Evolutionary conservation across 2,888 invertebrate species (phyloP).

Genomic region (Cerastis leucographa): DNA sequence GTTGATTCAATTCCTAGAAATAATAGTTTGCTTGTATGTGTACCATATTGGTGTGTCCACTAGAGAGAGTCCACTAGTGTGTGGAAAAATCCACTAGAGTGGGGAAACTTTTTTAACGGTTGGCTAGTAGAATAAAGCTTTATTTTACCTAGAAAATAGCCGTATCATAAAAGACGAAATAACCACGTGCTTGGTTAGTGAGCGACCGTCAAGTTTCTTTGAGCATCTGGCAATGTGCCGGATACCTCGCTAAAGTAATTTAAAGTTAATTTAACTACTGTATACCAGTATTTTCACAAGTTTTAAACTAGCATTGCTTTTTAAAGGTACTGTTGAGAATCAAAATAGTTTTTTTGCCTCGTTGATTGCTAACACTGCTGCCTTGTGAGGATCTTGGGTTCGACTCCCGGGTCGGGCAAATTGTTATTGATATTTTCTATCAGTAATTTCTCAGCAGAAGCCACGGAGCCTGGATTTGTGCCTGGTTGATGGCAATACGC

Average conservation of each 20-base stretch:
- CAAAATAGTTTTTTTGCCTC: not conserved
- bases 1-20: not conserved
- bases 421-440: too few relatives aligned
- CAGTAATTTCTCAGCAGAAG: too few relatives aligned
- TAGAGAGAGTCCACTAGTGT: not conserved
- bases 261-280: slow-evolving; percentile 23
- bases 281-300: not conserved
- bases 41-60: not conserved
- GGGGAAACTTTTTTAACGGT: not conserved
- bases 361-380: not conserved
- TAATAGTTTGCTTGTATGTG: not conserved
- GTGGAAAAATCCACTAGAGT: not conserved
- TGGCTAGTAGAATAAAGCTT: not conserved
- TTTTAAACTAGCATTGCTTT: not conserved
- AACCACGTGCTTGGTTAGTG: slow-evolving; percentile 3
- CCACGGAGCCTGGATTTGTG: too few relatives aligned
- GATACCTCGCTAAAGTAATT: slow-evolving; percentile 4
- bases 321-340: not conserved
- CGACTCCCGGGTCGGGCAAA: too few relatives aligned
- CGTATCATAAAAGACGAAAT: slow-evolving; percentile 6
- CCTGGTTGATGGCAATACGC: too few relatives aligned
- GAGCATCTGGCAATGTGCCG: slow-evolving; percentile 33
- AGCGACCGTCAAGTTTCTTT: slow-evolving; percentile 5
- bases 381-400: too few relatives aligned
- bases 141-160: not conserved